phyloP scores from a whole-genome alignment of 2,797 vertebrate species.

The Hephaestus fuliginosus region DNA sequence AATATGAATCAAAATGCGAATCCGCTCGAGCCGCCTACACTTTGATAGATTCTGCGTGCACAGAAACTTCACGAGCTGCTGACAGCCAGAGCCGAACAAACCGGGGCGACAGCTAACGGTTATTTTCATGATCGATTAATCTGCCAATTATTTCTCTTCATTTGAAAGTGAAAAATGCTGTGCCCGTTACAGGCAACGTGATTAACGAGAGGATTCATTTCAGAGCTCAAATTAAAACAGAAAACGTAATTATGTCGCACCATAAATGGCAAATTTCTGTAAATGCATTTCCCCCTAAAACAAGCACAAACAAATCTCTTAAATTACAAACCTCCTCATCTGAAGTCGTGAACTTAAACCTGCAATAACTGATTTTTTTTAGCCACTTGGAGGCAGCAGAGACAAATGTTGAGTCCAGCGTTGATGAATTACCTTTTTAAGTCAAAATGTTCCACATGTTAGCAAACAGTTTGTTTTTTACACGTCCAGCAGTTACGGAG shows the following conservation, averaged over 20 bases:
- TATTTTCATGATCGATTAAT: background rate
- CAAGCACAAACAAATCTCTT: background rate
- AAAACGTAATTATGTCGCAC: background rate
- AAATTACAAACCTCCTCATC: background rate
- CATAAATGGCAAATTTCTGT: background rate
- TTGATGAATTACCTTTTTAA: background rate
- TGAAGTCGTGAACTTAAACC: no score
- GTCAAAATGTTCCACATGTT: no score
- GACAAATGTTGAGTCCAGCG: background rate
- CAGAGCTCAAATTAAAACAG: constrained; percentile 1
- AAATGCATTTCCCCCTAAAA: background rate
- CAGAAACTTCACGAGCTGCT: background rate
- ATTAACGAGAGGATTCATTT: constrained; percentile 12
- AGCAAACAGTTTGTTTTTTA: background rate
- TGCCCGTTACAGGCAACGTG: no score
- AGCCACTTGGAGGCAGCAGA: background rate
- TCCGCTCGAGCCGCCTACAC: constrained; percentile 11
- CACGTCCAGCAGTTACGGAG: no score
- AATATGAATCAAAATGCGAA: constrained; percentile 3
- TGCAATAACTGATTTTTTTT: background rate
- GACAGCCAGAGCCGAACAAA: no score
- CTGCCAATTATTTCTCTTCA: background rate
- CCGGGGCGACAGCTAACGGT: background rate
- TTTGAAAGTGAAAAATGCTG: background rate
- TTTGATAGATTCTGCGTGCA: constrained; percentile 1